phyloP scores from a whole-genome alignment of 2,888 invertebrate species.

The Pyrrhia umbra region DNA sequence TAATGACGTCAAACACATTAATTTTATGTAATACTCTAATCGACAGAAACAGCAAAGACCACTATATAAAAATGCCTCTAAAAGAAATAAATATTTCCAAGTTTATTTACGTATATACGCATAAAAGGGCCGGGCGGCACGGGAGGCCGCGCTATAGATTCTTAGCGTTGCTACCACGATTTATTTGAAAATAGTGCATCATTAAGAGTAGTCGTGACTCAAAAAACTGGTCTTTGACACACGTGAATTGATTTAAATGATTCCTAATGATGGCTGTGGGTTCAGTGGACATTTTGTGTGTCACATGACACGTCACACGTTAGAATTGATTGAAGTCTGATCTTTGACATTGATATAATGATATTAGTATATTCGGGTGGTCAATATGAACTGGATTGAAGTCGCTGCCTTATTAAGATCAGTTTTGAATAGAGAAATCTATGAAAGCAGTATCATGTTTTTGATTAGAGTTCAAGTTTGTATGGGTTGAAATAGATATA shows the following conservation, averaged over 20 bases:
- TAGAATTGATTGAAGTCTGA: slow-evolving; percentile 53
- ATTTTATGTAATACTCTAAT: slow-evolving; percentile 12
- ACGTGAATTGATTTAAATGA: slow-evolving; percentile 75
- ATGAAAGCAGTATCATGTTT: background rate
- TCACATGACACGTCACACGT: slow-evolving; percentile 62
- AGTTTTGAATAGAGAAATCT: background rate
- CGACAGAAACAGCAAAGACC: background rate
- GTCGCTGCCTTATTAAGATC: background rate
- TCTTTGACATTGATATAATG: slow-evolving; percentile 58
- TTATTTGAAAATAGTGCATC: slow-evolving; percentile 80
- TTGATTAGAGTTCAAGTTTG: background rate
- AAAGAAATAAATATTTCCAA: slow-evolving; percentile 36
- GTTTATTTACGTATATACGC: slow-evolving; percentile 17
- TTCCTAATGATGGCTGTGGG: slow-evolving; percentile 66
- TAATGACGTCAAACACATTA: slow-evolving; percentile 11
- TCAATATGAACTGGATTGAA: slow-evolving; percentile 31
- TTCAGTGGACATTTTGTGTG: slow-evolving; percentile 58
- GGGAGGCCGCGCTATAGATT: slow-evolving; percentile 71
- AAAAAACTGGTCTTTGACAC: slow-evolving; percentile 58
- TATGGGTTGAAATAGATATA: background rate
- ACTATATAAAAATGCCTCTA: slow-evolving; percentile 34
- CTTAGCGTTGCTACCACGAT: slow-evolving; percentile 73
- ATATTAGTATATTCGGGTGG: slow-evolving; percentile 30
- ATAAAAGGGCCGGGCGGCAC: slow-evolving; percentile 62
- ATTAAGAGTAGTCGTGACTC: slow-evolving; percentile 81